A percentile compares a stretch with the other conserved stretches of the same genome.
Conservation (phyloP, 2,888 invertebrate species). For the Noctuana brunneofusca region DNA sequence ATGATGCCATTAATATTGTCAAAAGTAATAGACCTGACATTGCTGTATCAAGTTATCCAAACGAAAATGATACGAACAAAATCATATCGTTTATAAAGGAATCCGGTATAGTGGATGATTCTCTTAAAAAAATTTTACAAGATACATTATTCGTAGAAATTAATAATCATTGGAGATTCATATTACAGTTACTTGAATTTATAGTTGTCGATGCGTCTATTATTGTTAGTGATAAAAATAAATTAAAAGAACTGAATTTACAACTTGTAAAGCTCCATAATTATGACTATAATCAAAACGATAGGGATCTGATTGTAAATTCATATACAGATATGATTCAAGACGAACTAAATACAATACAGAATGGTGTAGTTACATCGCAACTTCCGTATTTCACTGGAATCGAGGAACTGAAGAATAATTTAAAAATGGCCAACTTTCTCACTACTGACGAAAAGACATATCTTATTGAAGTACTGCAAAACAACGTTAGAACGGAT, state of each 20-base stretch:
- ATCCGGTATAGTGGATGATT: background rate
- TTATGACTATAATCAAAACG: conserved; percentile 7
- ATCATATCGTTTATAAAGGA: conserved; percentile 4
- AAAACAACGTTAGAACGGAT: background rate
- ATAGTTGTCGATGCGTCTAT: conserved; percentile 14
- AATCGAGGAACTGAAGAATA: conserved; percentile 20
- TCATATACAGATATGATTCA: conserved; percentile 18
- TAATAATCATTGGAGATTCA: conserved; percentile 25
- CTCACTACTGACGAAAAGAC: conserved; percentile 28
- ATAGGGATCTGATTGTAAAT: conserved; percentile 1
- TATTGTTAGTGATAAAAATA: background rate
- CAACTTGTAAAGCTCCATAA: background rate
- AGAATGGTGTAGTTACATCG: background rate
- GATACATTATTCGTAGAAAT: conserved; percentile 11
- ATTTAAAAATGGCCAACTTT: conserved; percentile 23
- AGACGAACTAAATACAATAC: background rate
- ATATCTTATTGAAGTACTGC: conserved; percentile 15
- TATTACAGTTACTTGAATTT: conserved; percentile 27
- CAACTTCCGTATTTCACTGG: conserved; percentile 17
- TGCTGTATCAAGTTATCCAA: conserved; percentile 25
- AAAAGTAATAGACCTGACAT: conserved; percentile 4
- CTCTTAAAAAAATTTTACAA: conserved; percentile 2
- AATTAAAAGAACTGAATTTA: conserved; percentile 1
- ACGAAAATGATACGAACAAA: conserved; percentile 20
- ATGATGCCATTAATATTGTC: background rate